These are phyloP conservation scores for Lithophane ornitopus DNA, from an alignment of 2,888 invertebrate genomes.

Conservation along the genomic window DNA sequence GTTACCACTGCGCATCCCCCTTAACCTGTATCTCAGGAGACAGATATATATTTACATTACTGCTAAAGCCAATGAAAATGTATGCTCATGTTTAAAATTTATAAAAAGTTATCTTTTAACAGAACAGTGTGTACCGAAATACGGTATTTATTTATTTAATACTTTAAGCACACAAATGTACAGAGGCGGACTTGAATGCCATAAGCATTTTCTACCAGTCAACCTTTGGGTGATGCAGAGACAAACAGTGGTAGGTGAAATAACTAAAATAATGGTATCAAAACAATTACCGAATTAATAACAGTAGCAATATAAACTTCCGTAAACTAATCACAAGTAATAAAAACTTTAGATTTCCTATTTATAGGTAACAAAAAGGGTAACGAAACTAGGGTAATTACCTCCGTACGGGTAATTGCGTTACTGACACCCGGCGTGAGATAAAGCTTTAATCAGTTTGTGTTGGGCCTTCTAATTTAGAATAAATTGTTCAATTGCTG, in stretches of 20 bases:
- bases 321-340: neutral
- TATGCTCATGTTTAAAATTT: no score
- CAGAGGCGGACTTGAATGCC: no score
- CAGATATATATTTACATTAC: no score
- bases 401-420: slow-evolving; percentile 54
- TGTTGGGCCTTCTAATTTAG: slow-evolving; percentile 50
- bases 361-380: slow-evolving; percentile 42
- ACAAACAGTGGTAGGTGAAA: no score
- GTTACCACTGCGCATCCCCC: no score
- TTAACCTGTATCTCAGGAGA: no score
- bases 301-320: neutral
- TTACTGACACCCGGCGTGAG: slow-evolving; percentile 50
- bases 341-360: slow-evolving; percentile 32
- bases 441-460: slow-evolving; percentile 64
- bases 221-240: no score
- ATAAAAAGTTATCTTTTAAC: neutral
- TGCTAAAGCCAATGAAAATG: no score
- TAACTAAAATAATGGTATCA: no score
- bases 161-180: no score
- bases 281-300: neutral
- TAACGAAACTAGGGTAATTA: slow-evolving; percentile 50
- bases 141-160: no score
- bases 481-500: slow-evolving; percentile 43
- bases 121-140: neutral
- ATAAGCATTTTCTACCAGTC: no score